phyloP scores from a whole-genome alignment of 2,797 vertebrate species.

The Syngnathus rostellatus region DNA sequence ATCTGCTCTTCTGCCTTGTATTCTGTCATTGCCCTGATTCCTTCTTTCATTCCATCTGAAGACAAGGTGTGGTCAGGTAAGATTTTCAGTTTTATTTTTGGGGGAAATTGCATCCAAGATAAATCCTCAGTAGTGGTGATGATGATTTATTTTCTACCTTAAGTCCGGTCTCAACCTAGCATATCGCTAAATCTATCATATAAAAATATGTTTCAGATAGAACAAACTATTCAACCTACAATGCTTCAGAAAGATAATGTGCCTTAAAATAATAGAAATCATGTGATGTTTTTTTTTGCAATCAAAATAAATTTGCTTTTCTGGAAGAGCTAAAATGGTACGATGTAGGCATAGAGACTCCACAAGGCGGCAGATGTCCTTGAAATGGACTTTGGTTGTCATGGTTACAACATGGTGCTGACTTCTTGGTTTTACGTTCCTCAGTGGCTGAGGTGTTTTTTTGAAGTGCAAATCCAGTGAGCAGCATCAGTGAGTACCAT shows the following conservation, averaged over 20 bases:
- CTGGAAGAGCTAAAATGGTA: neutral
- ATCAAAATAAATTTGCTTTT: neutral
- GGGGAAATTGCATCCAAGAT: neutral
- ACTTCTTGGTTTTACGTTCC: slow-evolving; percentile 57
- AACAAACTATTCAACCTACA: too few species aligned
- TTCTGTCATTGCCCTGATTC: slow-evolving; percentile 66
- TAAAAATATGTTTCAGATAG: too few species aligned
- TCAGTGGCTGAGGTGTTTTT: slow-evolving; percentile 51
- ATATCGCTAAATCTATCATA: too few species aligned
- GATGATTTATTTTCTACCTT: neutral
- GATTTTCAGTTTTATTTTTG: slow-evolving; percentile 33
- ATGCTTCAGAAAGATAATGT: too few species aligned
- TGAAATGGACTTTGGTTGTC: slow-evolving; percentile 47
- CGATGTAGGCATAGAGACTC: slow-evolving; percentile 19
- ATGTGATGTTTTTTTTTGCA: neutral
- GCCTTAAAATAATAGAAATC: neutral
- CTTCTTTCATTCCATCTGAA: slow-evolving; percentile 77
- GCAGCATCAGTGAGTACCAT: slow-evolving; percentile 36
- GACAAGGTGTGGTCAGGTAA: slow-evolving; percentile 98
- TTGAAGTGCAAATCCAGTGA: slow-evolving; percentile 34
- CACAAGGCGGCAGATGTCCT: slow-evolving; percentile 42
- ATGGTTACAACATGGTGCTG: slow-evolving; percentile 43
- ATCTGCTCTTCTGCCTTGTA: slow-evolving; percentile 62
- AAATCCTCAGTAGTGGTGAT: neutral
- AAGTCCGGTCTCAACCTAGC: too few species aligned